These are phyloP conservation scores for Eupsilia transversa DNA, from an alignment of 2,888 invertebrate genomes.

Conservation along the genomic window DNA sequence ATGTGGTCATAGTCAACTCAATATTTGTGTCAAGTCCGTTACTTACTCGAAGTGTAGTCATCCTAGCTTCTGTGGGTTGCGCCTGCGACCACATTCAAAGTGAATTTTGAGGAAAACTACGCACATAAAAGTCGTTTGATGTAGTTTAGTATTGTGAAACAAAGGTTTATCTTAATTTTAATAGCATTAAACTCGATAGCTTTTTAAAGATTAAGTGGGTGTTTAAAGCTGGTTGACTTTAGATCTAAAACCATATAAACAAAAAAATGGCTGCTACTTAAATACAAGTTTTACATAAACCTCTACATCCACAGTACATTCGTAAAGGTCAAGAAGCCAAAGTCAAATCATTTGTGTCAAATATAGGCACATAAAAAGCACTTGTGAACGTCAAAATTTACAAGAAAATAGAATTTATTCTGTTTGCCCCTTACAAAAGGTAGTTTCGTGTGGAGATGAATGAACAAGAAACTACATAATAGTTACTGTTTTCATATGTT, in stretches of 20 bases:
- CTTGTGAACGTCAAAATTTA: too few relatives aligned
- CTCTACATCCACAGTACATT: background rate
- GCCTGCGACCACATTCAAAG: conserved; percentile 58
- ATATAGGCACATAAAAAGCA: too few relatives aligned
- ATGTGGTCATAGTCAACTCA: conserved; percentile 30
- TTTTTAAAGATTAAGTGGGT: conserved; percentile 2
- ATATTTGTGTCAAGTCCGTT: conserved; percentile 45
- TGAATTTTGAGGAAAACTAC: conserved; percentile 60
- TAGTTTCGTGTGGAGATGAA: too few relatives aligned
- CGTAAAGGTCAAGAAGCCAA: background rate
- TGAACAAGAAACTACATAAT: background rate
- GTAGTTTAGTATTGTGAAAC: conserved; percentile 54
- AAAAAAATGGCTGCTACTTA: background rate
- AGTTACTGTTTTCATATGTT: background rate
- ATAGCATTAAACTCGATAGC: conserved; percentile 37
- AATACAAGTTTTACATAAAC: background rate
- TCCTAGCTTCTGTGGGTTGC: conserved; percentile 29
- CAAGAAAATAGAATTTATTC: too few relatives aligned
- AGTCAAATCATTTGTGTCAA: too few relatives aligned
- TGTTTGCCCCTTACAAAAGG: too few relatives aligned
- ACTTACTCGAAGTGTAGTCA: conserved; percentile 46
- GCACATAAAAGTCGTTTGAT: conserved; percentile 55
- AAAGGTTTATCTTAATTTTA: conserved; percentile 40
- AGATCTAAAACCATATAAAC: conserved; percentile 19
- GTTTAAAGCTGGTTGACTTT: conserved; percentile 16